Conservation (phyloP, 2,797 vertebrate species). For the Rhodeus uyekii region DNA sequence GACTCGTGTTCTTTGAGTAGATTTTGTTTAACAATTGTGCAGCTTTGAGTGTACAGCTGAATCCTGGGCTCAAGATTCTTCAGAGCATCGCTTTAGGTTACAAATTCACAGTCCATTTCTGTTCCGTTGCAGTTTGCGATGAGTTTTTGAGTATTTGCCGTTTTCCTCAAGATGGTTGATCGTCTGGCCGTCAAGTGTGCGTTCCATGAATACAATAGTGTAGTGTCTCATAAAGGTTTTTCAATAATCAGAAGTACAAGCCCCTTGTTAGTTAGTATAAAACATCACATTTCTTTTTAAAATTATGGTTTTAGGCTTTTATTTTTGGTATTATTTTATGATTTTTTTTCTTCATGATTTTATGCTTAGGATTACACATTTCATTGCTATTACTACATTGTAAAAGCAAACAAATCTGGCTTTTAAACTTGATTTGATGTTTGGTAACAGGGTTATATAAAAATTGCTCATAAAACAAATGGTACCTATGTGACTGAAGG, state of each 20-base stretch:
- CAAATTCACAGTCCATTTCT: slow-evolving; percentile 6
- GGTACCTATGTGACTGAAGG: neutral
- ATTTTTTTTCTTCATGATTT: neutral
- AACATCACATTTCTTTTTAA: too few species aligned
- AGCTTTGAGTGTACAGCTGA: slow-evolving; percentile 34
- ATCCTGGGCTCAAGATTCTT: slow-evolving; percentile 27
- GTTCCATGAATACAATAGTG: neutral
- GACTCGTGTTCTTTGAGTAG: slow-evolving; percentile 47
- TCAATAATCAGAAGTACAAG: neutral
- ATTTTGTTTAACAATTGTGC: slow-evolving; percentile 43
- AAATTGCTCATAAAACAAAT: neutral
- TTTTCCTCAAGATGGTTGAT: neutral
- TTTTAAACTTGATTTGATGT: slow-evolving; percentile 1
- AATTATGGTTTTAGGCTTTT: too few species aligned
- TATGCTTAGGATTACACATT: neutral
- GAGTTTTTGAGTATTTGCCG: neutral
- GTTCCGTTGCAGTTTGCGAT: slow-evolving; percentile 8
- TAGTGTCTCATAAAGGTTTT: neutral
- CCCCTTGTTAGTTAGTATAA: neutral
- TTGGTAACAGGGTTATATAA: neutral
- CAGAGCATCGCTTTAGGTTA: slow-evolving; percentile 6
- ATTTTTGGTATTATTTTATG: too few species aligned
- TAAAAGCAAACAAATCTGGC: neutral
- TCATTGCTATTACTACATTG: neutral
- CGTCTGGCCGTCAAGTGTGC: neutral